These are phyloP conservation scores for Trichonephila clavipes DNA, from an alignment of 1,140 invertebrate genomes.

Conservation along the genomic window DNA sequence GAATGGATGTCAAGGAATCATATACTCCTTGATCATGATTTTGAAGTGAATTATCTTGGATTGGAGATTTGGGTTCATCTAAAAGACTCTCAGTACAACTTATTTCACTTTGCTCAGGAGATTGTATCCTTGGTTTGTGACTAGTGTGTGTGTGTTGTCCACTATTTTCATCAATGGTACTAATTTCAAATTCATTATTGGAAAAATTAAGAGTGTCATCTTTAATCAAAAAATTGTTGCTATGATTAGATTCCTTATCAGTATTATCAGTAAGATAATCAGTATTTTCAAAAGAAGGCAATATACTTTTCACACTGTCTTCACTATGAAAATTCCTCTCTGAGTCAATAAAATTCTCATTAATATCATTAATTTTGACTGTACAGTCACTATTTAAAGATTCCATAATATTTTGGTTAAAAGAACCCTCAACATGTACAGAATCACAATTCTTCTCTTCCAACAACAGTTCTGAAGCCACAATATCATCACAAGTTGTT, in stretches of 20 bases:
- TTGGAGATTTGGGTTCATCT: neutral
- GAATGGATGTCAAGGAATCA: neutral
- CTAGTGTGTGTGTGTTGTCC: neutral
- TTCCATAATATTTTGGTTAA: neutral
- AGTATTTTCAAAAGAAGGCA: neutral
- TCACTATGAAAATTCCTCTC: neutral
- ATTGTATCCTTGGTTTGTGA: neutral
- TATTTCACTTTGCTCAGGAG: slow-evolving; percentile 49
- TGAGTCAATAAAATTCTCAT: neutral
- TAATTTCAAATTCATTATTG: neutral
- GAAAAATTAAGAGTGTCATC: neutral
- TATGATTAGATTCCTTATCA: neutral
- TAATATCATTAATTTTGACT: neutral
- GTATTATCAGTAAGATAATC: neutral
- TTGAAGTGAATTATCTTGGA: neutral
- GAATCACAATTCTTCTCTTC: neutral
- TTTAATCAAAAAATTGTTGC: neutral
- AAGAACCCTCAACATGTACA: neutral
- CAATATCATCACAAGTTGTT: neutral
- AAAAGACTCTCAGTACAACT: slow-evolving; percentile 53
- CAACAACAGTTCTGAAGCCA: neutral
- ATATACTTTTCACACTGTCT: neutral
- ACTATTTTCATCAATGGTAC: neutral
- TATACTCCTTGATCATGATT: neutral
- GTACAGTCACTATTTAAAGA: neutral